These are phyloP conservation scores for Halichoerus grypus DNA, from an alignment of 2,113 vertebrate genomes.

Conservation along the genomic window DNA sequence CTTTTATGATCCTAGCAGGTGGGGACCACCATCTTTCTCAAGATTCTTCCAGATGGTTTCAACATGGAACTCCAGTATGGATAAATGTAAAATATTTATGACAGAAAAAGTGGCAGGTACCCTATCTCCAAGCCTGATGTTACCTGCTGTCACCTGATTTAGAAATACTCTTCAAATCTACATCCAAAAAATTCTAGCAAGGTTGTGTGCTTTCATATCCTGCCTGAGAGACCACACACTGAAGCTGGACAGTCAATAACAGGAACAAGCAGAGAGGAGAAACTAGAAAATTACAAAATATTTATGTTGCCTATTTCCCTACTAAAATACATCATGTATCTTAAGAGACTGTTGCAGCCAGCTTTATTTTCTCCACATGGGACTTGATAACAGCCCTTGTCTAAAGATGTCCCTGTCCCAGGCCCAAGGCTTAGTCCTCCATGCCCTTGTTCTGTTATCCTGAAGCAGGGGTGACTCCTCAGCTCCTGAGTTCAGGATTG, in stretches of 20 bases:
- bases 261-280: neutral
- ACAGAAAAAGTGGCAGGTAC: slow-evolving; percentile 5
- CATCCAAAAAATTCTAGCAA: neutral
- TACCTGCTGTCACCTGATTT: neutral
- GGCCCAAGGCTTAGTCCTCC: neutral
- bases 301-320: neutral
- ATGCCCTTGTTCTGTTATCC: neutral
- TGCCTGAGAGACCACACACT: neutral
- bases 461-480: neutral
- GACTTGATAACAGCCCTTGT: neutral
- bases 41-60: neutral
- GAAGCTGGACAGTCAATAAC: neutral
- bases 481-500: neutral
- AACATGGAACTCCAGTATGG: neutral
- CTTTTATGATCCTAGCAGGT: neutral
- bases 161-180: neutral
- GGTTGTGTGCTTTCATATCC: neutral
- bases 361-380: neutral
- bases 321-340: neutral
- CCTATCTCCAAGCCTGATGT: neutral
- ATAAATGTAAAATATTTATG: slow-evolving; percentile 5
- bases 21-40: neutral
- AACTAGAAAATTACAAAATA: slow-evolving; percentile 2
- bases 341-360: neutral
- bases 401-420: neutral